Conservation (phyloP, 30 jellyfish, hydroid and myxozoan species). For the Mastigias papua region DNA sequence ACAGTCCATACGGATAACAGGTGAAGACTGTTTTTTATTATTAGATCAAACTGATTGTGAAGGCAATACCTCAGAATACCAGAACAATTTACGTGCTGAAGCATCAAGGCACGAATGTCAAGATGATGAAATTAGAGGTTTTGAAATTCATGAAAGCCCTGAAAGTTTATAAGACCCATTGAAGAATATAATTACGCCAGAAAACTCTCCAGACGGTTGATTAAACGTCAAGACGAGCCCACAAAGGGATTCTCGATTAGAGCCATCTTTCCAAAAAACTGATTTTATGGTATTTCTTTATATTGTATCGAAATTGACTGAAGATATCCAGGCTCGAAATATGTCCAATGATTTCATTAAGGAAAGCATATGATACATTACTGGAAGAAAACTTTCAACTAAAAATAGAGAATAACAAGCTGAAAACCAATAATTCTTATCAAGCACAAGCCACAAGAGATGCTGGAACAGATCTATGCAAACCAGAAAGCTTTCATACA, state of each 20-base stretch:
- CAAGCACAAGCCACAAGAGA: neutral
- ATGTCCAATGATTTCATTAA: neutral
- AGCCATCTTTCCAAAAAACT: neutral
- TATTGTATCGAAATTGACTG: neutral
- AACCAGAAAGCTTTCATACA: neutral
- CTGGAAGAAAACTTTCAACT: neutral
- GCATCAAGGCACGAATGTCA: conserved; percentile 47
- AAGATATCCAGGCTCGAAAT: neutral
- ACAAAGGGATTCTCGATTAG: neutral
- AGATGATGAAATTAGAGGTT: conserved; percentile 4
- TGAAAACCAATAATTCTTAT: neutral
- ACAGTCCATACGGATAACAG: conserved; percentile 30
- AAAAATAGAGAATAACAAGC: neutral
- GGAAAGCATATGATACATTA: neutral
- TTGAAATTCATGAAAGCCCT: conserved; percentile 12
- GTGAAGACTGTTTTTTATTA: conserved; percentile 6
- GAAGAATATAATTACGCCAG: neutral
- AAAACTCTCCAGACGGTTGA: neutral
- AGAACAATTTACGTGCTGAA: conserved; percentile 25
- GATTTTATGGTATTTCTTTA: neutral
- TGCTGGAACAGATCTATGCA: neutral
- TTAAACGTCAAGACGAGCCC: neutral
- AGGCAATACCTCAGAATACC: conserved; percentile 28
- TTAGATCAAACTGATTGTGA: conserved; percentile 27
- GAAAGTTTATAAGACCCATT: neutral